Base-by-base conservation (phyloP, 1,140 invertebrate genomes). In the Araneus ventricosus region DNA sequence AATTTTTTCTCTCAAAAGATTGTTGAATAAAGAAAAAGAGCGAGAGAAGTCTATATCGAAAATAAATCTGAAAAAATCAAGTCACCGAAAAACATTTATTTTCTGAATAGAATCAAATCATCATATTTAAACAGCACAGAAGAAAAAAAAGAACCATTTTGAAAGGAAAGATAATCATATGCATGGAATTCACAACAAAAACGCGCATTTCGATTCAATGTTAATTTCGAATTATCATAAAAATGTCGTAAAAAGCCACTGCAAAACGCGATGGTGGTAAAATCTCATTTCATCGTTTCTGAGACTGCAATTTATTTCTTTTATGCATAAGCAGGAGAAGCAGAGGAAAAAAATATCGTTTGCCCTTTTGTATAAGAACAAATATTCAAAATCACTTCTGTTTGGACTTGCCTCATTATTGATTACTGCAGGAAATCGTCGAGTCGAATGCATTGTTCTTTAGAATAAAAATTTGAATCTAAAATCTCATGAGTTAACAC, bases 151-250 rank as follows among this genome's bases (percentile, higher is more conserved):
- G 8, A n/a, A 27, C 7, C 0, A 27, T 67, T 59, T 30, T 10
- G 27, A 27, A 20, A 4, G 2, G 30, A 30, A 37, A 3, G 14
- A 22, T 75, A 30, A 75, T 75, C 20, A 75, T 75, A 5, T 37
- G 67, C 67, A 34, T 30, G 5, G 20, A 75, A 34, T 34, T 75
- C 30, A 37, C 30, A 34, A 37, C 14, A 75, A 34, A 67, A 75
- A n/a, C n/a, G n/a, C 6, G 63, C 30, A 75, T 75, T 75, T 34
- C 14, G 14, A 30, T n/a, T 67, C n/a, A 27, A 67, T 67, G 24
- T 67, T 67, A 67, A 67, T 67, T 75, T 75, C 14, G 27, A 75
- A 75, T 75, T 75, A 75, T 75, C 67, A 75, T 75, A 75, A 75
- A 75, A 75, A 34, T 75, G 30, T 75, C 67, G 30, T 75, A 37